These are phyloP conservation scores for Leucophora obtusa DNA, from an alignment of 2,888 invertebrate species.

Conservation along the genomic window DNA sequence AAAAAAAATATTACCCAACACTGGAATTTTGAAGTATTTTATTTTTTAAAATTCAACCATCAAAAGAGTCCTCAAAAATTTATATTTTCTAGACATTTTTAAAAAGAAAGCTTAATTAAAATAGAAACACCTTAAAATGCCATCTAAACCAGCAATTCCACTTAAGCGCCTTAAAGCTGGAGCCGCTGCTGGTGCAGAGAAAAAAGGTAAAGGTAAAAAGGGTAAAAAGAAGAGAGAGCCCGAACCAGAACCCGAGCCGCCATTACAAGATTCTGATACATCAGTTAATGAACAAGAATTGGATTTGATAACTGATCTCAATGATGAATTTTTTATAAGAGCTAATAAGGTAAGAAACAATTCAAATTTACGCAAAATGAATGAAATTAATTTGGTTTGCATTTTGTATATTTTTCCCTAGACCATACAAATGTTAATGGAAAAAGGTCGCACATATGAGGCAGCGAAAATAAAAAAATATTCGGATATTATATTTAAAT, in stretches of 20 bases:
- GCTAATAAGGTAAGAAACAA: slow-evolving; percentile 61
- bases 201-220: slow-evolving; percentile 52
- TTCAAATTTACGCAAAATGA: background rate
- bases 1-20: too few relatives aligned
- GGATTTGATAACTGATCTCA: slow-evolving; percentile 70
- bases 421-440: slow-evolving; percentile 70
- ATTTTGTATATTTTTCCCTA: slow-evolving; percentile 8
- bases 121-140: slow-evolving; percentile 18
- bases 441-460: slow-evolving; percentile 66
- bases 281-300: slow-evolving; percentile 68
- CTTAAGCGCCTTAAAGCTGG: background rate
- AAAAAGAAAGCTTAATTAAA: too few relatives aligned
- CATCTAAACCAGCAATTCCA: slow-evolving; percentile 34
- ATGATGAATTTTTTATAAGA: slow-evolving; percentile 71
- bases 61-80: too few relatives aligned
- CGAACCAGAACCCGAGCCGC: slow-evolving; percentile 42
- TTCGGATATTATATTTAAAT: slow-evolving; percentile 69
- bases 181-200: background rate
- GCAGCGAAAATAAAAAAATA: slow-evolving; percentile 71
- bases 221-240: slow-evolving; percentile 61
- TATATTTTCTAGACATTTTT: too few relatives aligned
- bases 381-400: too few relatives aligned
- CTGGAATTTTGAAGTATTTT: too few relatives aligned
- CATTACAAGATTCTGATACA: slow-evolving; percentile 63
- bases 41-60: too few relatives aligned